Evolutionary conservation across 2,113 vertebrate genomes (phyloP), one percentile per base, ranked within the genome.

Genomic region (Lathamus discolor): DNA sequence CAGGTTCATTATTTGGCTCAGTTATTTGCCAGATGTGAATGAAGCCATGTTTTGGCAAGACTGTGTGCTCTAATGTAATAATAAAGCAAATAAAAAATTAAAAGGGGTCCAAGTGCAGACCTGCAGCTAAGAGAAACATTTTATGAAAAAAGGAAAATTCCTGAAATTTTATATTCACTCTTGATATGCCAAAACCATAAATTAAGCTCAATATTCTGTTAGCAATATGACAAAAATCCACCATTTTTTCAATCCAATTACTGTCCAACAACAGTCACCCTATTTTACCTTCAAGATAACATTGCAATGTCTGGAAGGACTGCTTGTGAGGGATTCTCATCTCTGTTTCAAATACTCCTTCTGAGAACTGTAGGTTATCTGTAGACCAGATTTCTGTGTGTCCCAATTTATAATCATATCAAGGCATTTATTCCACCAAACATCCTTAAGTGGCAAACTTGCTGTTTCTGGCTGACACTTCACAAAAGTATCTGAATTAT

Each of bases 1-100:
- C 25, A 94, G 37, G n/a, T 92, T 94, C 41, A 86, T 88, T 90
- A 90, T 67, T 96, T 76, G 68, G 73, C 76, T 91, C n/a, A 90
- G 63, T 78, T 86, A 91, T 84, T 74, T 91, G 51, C 61, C 91
- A 95, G 88, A 86, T 77, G 80, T 93, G 68, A 97, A 43, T 83
- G 46, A 96, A 43, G 41, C 59, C 74, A 15, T 83, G 88, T 93
- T 91, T 96, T 91, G 87, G 44, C 77, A 82, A 91, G 35, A 8
- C 63, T 90, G 17, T 74, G 54, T 75, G 6, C 41, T 68, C 59
- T 82, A 90, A 85, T 72, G 88, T 80, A 92, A 94, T 90, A 67
- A 68, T 79, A 92, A 87, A 82, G 39, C 24, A 77, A 39, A 61
- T 59, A 68, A 83, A 54, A 88, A 78, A 52, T 89, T 88, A 92